Evolutionary conservation across 2,888 invertebrate species (phyloP).

Genomic region (Prosopocoilus inquinatus): DNA sequence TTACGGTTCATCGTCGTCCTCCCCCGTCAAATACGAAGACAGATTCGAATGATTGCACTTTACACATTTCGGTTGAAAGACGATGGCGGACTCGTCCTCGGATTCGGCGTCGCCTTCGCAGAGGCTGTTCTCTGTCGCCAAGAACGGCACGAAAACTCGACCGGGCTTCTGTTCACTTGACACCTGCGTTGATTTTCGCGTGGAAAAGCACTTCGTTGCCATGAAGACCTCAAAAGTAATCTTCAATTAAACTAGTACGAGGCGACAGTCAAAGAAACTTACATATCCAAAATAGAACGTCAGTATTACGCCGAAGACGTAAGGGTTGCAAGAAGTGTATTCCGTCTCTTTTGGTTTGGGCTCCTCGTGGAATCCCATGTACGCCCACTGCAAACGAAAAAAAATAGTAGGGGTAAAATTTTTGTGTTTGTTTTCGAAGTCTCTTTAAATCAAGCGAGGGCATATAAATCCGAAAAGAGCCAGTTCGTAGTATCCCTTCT

Average conservation of each 20-base stretch:
- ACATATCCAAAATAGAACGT: constrained; percentile 19
- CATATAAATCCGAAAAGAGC: too few species aligned
- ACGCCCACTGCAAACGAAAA: constrained; percentile 10
- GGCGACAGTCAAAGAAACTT: constrained; percentile 1
- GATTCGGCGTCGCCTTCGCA: too few species aligned
- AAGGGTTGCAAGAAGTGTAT: constrained; percentile 8
- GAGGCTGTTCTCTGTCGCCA: too few species aligned
- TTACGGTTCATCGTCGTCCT: too few species aligned
- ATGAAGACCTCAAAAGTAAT: background rate
- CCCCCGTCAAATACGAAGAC: too few species aligned
- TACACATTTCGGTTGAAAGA: too few species aligned
- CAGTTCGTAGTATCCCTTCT: too few species aligned
- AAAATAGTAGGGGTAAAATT: background rate
- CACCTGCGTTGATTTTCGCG: background rate
- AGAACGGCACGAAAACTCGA: too few species aligned
- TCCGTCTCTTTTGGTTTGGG: constrained; percentile 2
- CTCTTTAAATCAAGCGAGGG: too few species aligned
- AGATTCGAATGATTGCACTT: too few species aligned
- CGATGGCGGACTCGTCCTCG: too few species aligned
- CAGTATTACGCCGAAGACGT: constrained; percentile 11
- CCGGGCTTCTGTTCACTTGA: too few species aligned
- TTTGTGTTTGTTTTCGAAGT: background rate
- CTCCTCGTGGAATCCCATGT: constrained; percentile 11
- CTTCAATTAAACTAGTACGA: background rate
- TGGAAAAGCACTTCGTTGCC: background rate